Evolutionary conservation across 2,797 vertebrate genomes (phyloP).

Genomic region (Gallirallus australis): DNA sequence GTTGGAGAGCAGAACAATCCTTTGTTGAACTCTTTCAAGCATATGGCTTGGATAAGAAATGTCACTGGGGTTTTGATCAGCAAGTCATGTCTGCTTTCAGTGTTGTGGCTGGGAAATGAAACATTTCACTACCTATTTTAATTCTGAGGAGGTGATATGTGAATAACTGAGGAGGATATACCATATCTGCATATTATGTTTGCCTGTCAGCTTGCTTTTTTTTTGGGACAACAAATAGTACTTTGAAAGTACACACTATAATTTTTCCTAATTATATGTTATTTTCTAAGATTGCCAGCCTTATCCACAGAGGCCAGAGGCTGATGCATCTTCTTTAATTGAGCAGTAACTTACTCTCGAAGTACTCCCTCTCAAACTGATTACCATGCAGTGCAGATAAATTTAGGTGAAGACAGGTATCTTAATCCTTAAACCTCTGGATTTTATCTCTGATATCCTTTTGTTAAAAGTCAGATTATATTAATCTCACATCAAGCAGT

Average conservation of each 20-base stretch:
- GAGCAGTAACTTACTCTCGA: background rate
- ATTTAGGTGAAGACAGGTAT: background rate
- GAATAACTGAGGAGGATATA: background rate
- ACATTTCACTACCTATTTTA: constrained; percentile 38
- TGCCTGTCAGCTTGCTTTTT: background rate
- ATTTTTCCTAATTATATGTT: constrained; percentile 45
- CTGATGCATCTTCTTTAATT: constrained; percentile 22
- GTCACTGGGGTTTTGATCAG: background rate
- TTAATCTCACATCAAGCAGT: background rate
- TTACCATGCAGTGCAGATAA: background rate
- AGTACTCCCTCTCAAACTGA: background rate
- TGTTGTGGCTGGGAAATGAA: constrained; percentile 24
- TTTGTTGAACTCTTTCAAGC: background rate
- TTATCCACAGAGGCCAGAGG: background rate
- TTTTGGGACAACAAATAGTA: constrained; percentile 18
- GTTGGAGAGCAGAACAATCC: background rate
- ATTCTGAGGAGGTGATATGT: background rate
- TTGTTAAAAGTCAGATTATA: background rate
- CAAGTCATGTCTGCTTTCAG: background rate
- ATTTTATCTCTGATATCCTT: background rate
- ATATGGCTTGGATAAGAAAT: background rate
- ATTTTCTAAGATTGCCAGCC: constrained; percentile 38
- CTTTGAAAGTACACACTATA: constrained; percentile 40
- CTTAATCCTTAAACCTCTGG: background rate
- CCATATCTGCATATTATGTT: background rate